These are phyloP conservation scores for Myotis daubentonii DNA, from an alignment of 2,797 vertebrate genomes.

Conservation along the genomic window DNA sequence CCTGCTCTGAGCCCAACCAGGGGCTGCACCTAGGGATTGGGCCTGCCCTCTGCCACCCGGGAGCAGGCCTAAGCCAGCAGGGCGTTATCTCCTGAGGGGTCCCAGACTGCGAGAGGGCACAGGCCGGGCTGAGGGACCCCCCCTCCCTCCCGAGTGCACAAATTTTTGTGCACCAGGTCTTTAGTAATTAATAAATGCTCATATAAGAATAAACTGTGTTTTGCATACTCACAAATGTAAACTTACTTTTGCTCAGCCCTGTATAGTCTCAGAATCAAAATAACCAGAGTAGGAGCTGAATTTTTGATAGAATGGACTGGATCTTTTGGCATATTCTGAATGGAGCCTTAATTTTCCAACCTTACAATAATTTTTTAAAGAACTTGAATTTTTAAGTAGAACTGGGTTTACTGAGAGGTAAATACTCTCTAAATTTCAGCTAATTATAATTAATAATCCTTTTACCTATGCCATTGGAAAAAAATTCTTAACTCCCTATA, in stretches of 20 bases:
- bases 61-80: no score
- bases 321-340: neutral
- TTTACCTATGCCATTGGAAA: slow-evolving; percentile 15
- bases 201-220: neutral
- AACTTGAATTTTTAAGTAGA: slow-evolving; percentile 49
- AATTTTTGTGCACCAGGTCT: no score
- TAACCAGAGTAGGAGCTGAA: neutral
- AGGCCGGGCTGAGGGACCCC: no score
- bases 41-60: no score
- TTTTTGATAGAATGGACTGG: neutral
- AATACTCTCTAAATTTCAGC: slow-evolving; percentile 1
- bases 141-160: no score
- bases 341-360: slow-evolving; percentile 14
- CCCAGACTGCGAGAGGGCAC: no score
- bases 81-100: no score
- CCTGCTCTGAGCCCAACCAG: no score
- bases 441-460: slow-evolving; percentile 38
- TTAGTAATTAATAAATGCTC: neutral
- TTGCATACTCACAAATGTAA: neutral
- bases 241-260: neutral
- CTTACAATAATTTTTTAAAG: slow-evolving; percentile 19
- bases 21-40: no score
- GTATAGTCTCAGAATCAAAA: slow-evolving; percentile 17
- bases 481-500: neutral
- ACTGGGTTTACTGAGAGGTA: neutral